phyloP scores from a whole-genome alignment of 1,140 invertebrate genomes.

The Drosophila virilis region DNA sequence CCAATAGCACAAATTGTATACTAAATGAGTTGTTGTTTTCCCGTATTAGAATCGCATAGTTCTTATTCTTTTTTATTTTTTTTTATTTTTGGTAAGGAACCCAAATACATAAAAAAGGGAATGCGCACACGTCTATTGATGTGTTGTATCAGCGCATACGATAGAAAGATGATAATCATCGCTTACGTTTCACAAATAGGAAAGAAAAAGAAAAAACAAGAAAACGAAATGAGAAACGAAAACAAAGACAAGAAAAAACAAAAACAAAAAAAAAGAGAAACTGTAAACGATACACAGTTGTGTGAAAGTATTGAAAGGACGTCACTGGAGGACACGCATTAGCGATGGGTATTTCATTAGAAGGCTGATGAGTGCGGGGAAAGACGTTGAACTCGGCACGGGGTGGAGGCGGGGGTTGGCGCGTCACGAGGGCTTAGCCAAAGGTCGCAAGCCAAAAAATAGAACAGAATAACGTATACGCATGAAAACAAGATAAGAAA shows the following conservation, averaged over 20 bases:
- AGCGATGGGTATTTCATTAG: slow-evolving; percentile 48
- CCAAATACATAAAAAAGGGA: slow-evolving; percentile 5
- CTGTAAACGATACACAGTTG: slow-evolving; percentile 39
- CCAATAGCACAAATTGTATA: slow-evolving; percentile 13
- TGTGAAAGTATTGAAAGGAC: slow-evolving; percentile 42
- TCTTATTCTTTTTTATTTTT: background rate
- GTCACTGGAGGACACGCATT: slow-evolving; percentile 50
- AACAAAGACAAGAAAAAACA: background rate
- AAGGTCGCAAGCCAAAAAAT: slow-evolving; percentile 44
- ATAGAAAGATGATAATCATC: slow-evolving; percentile 45
- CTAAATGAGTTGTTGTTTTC: slow-evolving; percentile 15
- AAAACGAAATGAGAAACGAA: background rate
- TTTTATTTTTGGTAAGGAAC: slow-evolving; percentile 3
- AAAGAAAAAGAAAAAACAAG: slow-evolving; percentile 9
- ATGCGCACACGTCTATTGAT: slow-evolving; percentile 18
- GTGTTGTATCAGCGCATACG: slow-evolving; percentile 24
- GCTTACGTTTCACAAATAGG: slow-evolving; percentile 36
- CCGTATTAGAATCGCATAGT: slow-evolving; percentile 18
- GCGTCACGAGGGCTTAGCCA: slow-evolving; percentile 35
- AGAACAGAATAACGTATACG: slow-evolving; percentile 19
- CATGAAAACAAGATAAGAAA: slow-evolving; percentile 15
- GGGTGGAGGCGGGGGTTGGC: slow-evolving; percentile 6
- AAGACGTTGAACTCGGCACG: too few species aligned
- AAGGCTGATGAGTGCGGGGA: slow-evolving; percentile 19
- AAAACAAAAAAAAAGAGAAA: background rate